Conservation (phyloP, 2,113 vertebrate species). For the Etia nguti region DNA sequence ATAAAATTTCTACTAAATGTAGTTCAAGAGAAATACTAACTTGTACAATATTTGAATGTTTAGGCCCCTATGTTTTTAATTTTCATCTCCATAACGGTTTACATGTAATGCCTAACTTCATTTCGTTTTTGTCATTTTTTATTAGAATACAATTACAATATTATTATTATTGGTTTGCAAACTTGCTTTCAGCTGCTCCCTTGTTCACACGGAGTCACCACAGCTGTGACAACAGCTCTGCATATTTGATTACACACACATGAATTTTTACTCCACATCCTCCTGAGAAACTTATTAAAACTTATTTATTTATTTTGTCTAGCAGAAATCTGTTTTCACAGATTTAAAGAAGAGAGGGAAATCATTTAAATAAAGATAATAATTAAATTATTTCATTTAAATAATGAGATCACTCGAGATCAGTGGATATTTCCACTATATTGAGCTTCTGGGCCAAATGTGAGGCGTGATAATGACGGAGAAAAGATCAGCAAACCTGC, state of each 20-base stretch:
- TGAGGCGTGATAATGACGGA: not conserved
- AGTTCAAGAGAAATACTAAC: not conserved
- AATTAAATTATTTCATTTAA: not conserved
- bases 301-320: not conserved
- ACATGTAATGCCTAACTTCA: not conserved
- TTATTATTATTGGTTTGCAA: too few species aligned
- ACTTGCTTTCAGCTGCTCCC: too few species aligned
- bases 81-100: not conserved
- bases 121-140: too few species aligned
- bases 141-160: too few species aligned
- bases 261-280: too few species aligned
- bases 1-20: not conserved
- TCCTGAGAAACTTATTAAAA: too few species aligned
- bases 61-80: not conserved
- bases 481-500: not conserved
- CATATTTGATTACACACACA: too few species aligned
- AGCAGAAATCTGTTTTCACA: not conserved
- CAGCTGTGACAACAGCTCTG: too few species aligned
- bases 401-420: not conserved
- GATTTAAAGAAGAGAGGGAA: not conserved
- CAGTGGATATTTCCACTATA: not conserved
- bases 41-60: not conserved
- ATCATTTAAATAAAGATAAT: not conserved
- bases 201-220: too few species aligned
- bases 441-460: not conserved